Conservation (phyloP, 2,113 vertebrate species). For the Pithys albifrons region DNA sequence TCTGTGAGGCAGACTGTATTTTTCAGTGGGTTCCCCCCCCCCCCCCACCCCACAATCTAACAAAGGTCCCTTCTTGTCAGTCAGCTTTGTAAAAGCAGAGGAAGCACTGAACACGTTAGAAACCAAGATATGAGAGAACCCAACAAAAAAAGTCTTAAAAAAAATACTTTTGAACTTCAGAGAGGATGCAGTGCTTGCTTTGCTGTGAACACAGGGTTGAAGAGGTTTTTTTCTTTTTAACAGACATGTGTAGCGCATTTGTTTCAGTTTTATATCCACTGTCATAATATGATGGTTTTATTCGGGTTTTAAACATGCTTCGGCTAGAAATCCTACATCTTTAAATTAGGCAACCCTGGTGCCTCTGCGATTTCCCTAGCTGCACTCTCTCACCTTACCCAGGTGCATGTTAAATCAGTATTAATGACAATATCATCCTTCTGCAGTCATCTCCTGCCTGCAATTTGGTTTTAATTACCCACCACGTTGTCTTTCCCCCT, state of each 20-base stretch:
- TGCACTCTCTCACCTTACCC: slow-evolving; percentile 83
- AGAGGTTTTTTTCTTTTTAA: slow-evolving; percentile 7
- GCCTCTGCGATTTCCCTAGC: slow-evolving; percentile 74
- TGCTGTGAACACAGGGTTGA: not conserved
- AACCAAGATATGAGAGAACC: not conserved
- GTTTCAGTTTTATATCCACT: slow-evolving; percentile 77
- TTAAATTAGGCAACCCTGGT: slow-evolving; percentile 75
- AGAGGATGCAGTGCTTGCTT: not conserved
- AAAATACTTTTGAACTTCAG: slow-evolving; percentile 73
- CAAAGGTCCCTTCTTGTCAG: slow-evolving; percentile 29
- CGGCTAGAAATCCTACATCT: slow-evolving; percentile 72
- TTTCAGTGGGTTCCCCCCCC: not conserved
- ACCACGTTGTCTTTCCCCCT: slow-evolving; percentile 88
- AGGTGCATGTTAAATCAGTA: slow-evolving; percentile 90
- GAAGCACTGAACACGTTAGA: slow-evolving; percentile 22
- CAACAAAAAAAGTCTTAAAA: not conserved
- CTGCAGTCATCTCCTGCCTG: slow-evolving; percentile 92
- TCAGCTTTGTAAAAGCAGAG: slow-evolving; percentile 24
- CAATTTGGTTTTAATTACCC: slow-evolving; percentile 96
- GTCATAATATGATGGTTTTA: slow-evolving; percentile 80
- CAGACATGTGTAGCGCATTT: slow-evolving; percentile 76
- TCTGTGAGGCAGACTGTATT: not conserved
- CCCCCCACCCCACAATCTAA: not conserved
- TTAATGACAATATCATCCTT: slow-evolving; percentile 91
- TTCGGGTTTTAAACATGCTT: slow-evolving; percentile 74